These are phyloP conservation scores for Nasua narica DNA, from an alignment of 2,797 vertebrate genomes.

Conservation along the genomic window DNA sequence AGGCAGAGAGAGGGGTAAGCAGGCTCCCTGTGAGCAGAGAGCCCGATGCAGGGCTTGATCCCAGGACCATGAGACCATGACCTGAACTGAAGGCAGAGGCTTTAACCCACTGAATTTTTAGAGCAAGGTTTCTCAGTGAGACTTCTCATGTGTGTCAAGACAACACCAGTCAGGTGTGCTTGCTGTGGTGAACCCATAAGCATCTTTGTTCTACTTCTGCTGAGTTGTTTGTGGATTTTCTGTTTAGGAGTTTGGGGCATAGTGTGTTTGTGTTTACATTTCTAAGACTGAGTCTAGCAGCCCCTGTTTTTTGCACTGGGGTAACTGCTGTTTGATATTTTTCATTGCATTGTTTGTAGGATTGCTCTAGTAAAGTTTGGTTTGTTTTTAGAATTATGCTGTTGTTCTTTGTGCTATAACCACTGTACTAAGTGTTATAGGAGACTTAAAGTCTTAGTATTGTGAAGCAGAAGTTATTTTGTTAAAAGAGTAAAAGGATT, in stretches of 20 bases:
- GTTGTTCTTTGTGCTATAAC: constrained; percentile 66
- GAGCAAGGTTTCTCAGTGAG: constrained; percentile 76
- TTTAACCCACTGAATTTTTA: constrained; percentile 59
- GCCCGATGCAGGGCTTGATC: too few relatives aligned
- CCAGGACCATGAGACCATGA: too few relatives aligned
- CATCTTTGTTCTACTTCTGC: constrained; percentile 58
- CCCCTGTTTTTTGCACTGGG: constrained; percentile 74
- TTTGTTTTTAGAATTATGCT: constrained; percentile 72
- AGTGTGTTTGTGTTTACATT: constrained; percentile 56
- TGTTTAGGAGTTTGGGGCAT: not conserved
- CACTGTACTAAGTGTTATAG: constrained; percentile 28
- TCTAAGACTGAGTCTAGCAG: constrained; percentile 65
- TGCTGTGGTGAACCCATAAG: constrained; percentile 53
- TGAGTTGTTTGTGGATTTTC: not conserved
- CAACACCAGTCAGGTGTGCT: constrained; percentile 49
- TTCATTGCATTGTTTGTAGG: constrained; percentile 58
- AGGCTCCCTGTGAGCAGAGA: too few relatives aligned
- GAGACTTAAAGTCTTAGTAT: constrained; percentile 54
- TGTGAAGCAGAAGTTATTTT: constrained; percentile 72
- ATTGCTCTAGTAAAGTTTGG: constrained; percentile 68
- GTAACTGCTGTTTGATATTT: constrained; percentile 63
- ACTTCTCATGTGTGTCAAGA: constrained; percentile 75
- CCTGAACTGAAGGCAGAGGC: too few relatives aligned
- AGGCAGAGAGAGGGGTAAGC: too few relatives aligned
- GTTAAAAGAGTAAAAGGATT: constrained; percentile 61